Evolutionary conservation across 92 coral and sea anemone species (phyloP).

Genomic region (Umimayanthus kanabou): DNA sequence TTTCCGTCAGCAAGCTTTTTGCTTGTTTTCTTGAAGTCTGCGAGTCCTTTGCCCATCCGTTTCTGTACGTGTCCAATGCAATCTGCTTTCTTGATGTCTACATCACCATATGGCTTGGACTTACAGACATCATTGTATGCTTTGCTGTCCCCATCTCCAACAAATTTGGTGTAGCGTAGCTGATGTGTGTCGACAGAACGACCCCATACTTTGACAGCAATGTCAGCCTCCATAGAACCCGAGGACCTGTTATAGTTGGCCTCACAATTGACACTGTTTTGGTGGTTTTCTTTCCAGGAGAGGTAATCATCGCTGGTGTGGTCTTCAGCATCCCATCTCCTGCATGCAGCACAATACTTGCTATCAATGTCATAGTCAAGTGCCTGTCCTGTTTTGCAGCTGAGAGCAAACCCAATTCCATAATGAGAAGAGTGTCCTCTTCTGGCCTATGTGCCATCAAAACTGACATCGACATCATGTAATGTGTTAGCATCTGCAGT

Average conservation of each 20-base stretch:
- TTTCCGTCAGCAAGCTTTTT: slow-evolving; percentile 25
- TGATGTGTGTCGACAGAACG: not conserved
- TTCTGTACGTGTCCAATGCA: not conserved
- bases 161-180: slow-evolving; percentile 10
- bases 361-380: slow-evolving; percentile 24
- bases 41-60: slow-evolving; percentile 16
- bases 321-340: not conserved
- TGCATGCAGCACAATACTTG: slow-evolving; percentile 11
- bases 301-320: slow-evolving; percentile 2
- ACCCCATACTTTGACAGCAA: too few relatives aligned
- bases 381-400: slow-evolving; percentile 5
- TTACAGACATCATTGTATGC: slow-evolving; percentile 20
- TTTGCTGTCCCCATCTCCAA: slow-evolving; percentile 31
- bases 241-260: too few relatives aligned
- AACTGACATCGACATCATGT: slow-evolving; percentile 16
- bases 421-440: slow-evolving; percentile 23
- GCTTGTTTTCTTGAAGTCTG: slow-evolving; percentile 8
- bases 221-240: too few relatives aligned
- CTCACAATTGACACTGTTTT: not conserved
- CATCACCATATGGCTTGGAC: slow-evolving; percentile 13
- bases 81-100: not conserved
- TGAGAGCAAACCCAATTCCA: slow-evolving; percentile 21
- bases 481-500: not conserved
- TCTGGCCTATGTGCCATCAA: slow-evolving; percentile 23
- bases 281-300: slow-evolving; percentile 24